These are phyloP conservation scores for Dufourea novaeangliae DNA, from an alignment of 1,140 invertebrate genomes.

Conservation along the genomic window DNA sequence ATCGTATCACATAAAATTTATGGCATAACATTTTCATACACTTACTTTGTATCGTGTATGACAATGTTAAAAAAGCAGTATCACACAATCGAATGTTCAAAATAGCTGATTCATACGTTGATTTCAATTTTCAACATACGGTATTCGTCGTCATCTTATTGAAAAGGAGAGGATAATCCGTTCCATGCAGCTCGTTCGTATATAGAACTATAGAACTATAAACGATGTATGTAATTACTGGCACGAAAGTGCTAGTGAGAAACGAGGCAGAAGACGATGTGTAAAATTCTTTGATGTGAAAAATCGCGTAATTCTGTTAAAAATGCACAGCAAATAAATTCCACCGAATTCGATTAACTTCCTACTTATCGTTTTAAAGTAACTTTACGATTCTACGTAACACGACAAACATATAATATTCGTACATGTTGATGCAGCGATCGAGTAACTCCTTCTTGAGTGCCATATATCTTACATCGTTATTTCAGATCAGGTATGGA, in stretches of 20 bases:
- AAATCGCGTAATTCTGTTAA: slow-evolving; percentile 2
- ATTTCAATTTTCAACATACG: slow-evolving; percentile 4
- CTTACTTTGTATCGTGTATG: neutral
- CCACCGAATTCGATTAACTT: slow-evolving; percentile 43
- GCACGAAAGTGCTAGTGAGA: slow-evolving; percentile 14
- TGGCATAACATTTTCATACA: too few relatives aligned
- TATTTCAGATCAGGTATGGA: neutral
- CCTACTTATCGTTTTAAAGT: slow-evolving; percentile 39
- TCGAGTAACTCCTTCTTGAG: slow-evolving; percentile 47
- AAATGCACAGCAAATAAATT: slow-evolving; percentile 15
- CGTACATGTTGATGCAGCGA: slow-evolving; percentile 48
- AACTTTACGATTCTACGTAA: slow-evolving; percentile 46
- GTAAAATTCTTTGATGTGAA: slow-evolving; percentile 25
- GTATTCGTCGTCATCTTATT: slow-evolving; percentile 18
- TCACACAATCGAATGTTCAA: slow-evolving; percentile 39
- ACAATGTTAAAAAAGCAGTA: slow-evolving; percentile 44
- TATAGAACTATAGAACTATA: slow-evolving; percentile 40
- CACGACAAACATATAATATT: slow-evolving; percentile 56
- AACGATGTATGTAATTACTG: slow-evolving; percentile 34
- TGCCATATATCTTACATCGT: slow-evolving; percentile 53
- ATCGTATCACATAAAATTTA: slow-evolving; percentile 18
- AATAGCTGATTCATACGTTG: slow-evolving; percentile 6
- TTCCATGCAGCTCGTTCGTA: slow-evolving; percentile 42
- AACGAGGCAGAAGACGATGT: neutral
- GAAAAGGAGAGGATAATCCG: slow-evolving; percentile 47